Percentiles rank a stretch among this genome's conserved stretches.
Evolutionary conservation across 2,888 invertebrate genomes (phyloP).

Genomic region (Lithosia quadra): DNA sequence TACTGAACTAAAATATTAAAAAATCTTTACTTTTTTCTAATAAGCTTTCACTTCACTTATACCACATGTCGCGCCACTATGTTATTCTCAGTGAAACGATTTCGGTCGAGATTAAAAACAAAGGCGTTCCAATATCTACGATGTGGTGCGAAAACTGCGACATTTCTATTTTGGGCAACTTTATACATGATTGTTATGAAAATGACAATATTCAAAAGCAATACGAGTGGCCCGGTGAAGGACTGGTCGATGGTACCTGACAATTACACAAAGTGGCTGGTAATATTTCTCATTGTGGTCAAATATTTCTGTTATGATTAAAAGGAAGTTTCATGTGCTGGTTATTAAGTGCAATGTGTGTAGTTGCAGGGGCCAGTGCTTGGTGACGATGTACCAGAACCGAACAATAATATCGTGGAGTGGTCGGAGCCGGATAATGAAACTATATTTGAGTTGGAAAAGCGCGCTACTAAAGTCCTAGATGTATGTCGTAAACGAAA

Average conservation of each 20-base stretch:
- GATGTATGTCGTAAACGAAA: conserved; percentile 80
- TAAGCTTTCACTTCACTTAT: conserved; percentile 43
- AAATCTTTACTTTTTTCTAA: conserved; percentile 31
- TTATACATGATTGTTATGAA: conserved; percentile 82
- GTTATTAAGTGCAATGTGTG: conserved; percentile 24
- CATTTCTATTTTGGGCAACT: conserved; percentile 82
- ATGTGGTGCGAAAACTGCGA: conserved; percentile 80
- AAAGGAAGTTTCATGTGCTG: not conserved
- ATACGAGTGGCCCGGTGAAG: conserved; percentile 65
- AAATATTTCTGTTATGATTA: not conserved
- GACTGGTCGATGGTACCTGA: conserved; percentile 78
- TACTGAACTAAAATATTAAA: conserved; percentile 35
- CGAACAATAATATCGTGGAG: conserved; percentile 55
- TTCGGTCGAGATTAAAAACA: conserved; percentile 69
- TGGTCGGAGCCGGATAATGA: conserved; percentile 77
- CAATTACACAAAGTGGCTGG: conserved; percentile 83
- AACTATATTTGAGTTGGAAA: conserved; percentile 80
- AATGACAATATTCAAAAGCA: conserved; percentile 82
- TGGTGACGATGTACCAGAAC: conserved; percentile 68
- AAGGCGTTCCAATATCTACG: conserved; percentile 74
- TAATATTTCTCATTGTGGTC: conserved; percentile 51
- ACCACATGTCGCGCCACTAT: conserved; percentile 76
- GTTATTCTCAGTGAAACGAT: conserved; percentile 71
- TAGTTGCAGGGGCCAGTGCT: conserved; percentile 78
- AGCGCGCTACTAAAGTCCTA: conserved; percentile 77